phyloP scores from a whole-genome alignment of 2,888 invertebrate species.

The Anorthoa munda region DNA sequence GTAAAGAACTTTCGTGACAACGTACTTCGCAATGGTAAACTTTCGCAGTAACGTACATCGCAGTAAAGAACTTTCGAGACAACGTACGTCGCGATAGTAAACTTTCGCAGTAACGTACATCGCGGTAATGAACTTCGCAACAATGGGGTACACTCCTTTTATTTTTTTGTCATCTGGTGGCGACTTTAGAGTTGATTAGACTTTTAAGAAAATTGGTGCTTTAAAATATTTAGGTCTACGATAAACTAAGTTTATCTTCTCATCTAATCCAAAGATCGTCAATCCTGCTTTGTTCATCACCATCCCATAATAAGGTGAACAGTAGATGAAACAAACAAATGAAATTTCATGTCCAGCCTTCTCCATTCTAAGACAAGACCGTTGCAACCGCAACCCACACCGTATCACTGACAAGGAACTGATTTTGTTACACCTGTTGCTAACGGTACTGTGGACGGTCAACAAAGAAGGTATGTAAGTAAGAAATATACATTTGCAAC shows the following conservation, averaged over 20 bases:
- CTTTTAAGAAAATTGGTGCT: background rate
- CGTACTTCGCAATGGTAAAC: too few relatives aligned
- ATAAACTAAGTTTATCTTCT: background rate
- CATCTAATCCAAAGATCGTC: background rate
- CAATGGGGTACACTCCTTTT: too few relatives aligned
- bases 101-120: too few relatives aligned
- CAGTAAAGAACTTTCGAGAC: too few relatives aligned
- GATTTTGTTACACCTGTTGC: slow-evolving; percentile 63
- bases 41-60: too few relatives aligned
- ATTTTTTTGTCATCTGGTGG: too few relatives aligned
- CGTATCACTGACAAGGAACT: slow-evolving; percentile 65
- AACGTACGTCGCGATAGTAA: too few relatives aligned
- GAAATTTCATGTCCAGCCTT: slow-evolving; percentile 18
- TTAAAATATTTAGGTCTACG: background rate
- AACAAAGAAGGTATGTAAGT: background rate
- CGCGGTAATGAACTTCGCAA: too few relatives aligned
- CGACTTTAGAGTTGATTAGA: too few relatives aligned
- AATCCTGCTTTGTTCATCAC: background rate
- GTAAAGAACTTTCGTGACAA: too few relatives aligned
- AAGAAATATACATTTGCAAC: background rate
- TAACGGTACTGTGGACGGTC: slow-evolving; percentile 46
- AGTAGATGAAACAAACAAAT: background rate
- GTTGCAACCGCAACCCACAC: slow-evolving; percentile 54
- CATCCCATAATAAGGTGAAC: background rate
- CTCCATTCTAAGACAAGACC: slow-evolving; percentile 17